Conservation (phyloP, 2,113 vertebrate species). For the Percopsis transmontana region DNA sequence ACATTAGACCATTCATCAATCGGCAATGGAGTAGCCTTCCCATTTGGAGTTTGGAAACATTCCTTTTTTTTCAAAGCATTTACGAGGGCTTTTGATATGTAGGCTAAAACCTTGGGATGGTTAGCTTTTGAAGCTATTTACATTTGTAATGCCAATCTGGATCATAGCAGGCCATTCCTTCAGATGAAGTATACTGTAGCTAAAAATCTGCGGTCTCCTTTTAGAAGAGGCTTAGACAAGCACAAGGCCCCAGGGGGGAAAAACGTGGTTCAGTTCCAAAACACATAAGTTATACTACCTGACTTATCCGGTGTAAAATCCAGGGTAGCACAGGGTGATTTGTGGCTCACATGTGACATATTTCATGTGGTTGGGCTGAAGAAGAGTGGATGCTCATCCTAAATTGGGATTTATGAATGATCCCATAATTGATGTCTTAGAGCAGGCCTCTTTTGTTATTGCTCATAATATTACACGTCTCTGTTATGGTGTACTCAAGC, state of each 20-base stretch:
- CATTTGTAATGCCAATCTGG: background rate
- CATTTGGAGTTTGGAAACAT: conserved; percentile 3
- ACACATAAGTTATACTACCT: conserved; percentile 43
- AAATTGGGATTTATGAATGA: conserved; percentile 35
- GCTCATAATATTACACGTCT: background rate
- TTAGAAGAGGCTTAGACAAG: background rate
- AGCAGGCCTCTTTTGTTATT: conserved; percentile 7
- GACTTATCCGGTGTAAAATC: conserved; percentile 33
- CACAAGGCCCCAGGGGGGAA: background rate
- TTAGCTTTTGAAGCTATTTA: conserved; percentile 13
- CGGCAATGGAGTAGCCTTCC: too few species aligned
- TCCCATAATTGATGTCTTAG: conserved; percentile 28
- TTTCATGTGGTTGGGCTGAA: conserved; percentile 24
- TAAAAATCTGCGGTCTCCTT: conserved; percentile 8
- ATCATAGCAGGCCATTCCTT: background rate
- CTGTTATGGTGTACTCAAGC: conserved; percentile 12
- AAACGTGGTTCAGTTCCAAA: conserved; percentile 35
- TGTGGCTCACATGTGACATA: conserved; percentile 21
- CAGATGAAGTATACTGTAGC: too few species aligned
- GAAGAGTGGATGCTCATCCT: conserved; percentile 35
- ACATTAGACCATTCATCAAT: background rate
- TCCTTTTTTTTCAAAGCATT: background rate
- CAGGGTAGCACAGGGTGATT: conserved; percentile 34
- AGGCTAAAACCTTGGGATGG: background rate
- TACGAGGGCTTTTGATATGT: conserved; percentile 2